Evolutionary conservation across 1,140 invertebrate species (phyloP).

Genomic region (Philopotamus ludificatus): DNA sequence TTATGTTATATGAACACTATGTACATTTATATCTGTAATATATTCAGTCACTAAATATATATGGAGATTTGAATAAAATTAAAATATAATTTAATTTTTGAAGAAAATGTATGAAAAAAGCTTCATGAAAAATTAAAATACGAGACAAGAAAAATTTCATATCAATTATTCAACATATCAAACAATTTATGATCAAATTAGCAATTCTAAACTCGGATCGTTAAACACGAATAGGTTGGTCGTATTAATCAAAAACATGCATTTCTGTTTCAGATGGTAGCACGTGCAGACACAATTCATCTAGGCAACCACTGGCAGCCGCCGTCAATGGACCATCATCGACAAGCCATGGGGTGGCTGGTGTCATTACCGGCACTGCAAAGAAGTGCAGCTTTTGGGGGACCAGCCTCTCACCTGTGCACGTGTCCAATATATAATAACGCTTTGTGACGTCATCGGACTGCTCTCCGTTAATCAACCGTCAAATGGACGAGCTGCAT

Average conservation of each 20-base stretch:
- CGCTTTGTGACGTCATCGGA: neutral
- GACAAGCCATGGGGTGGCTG: neutral
- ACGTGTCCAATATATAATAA: constrained; percentile 1
- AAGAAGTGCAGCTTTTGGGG: too few relatives aligned
- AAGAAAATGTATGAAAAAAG: too few relatives aligned
- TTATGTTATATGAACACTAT: neutral
- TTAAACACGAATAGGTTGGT: neutral
- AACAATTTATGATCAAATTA: too few relatives aligned
- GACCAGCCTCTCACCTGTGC: constrained; percentile 15
- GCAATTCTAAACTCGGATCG: too few relatives aligned
- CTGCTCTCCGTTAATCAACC: neutral
- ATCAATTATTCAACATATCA: too few relatives aligned
- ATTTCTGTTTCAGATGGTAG: constrained; percentile 17
- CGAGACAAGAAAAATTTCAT: too few relatives aligned
- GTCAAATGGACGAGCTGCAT: neutral
- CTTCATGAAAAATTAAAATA: too few relatives aligned
- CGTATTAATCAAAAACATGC: constrained; percentile 27
- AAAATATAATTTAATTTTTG: too few relatives aligned
- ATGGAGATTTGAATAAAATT: too few relatives aligned
- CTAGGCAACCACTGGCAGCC: constrained; percentile 3
- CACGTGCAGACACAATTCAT: constrained; percentile 23
- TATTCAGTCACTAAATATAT: too few relatives aligned
- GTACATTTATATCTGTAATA: too few relatives aligned
- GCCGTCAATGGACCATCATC: neutral
- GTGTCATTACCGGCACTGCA: too few relatives aligned